Evolutionary conservation across 1,140 invertebrate species (phyloP).

Genomic region (Ostrea denselamellosa): DNA sequence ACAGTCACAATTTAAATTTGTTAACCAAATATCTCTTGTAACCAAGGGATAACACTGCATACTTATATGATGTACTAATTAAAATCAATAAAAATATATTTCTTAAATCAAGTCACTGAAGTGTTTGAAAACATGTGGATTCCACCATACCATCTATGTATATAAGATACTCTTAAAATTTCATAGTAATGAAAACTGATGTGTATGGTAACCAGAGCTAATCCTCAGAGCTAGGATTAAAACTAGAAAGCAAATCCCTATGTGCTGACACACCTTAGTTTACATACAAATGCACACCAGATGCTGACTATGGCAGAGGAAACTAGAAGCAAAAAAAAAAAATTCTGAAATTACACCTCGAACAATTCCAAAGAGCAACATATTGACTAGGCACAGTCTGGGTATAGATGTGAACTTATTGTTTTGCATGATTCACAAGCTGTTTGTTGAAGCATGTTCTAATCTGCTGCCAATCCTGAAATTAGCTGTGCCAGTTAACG

Average conservation of each 20-base stretch:
- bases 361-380: neutral
- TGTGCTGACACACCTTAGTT: neutral
- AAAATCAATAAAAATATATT: too few species aligned
- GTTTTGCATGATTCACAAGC: constrained; percentile 35
- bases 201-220: neutral
- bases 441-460: constrained; percentile 37
- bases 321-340: neutral
- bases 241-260: neutral
- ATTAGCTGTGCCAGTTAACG: constrained; percentile 30
- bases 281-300: neutral
- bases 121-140: too few species aligned
- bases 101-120: too few species aligned
- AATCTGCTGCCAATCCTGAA: constrained; percentile 37
- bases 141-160: neutral
- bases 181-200: neutral
- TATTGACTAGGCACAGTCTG: constrained; percentile 7
- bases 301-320: neutral
- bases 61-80: too few species aligned
- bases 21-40: too few species aligned
- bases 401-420: constrained; percentile 26
- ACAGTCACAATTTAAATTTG: too few species aligned
- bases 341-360: neutral
- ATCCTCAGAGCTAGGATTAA: neutral
- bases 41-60: too few species aligned
- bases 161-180: neutral